Evolutionary conservation across 2,113 vertebrate genomes (phyloP), one percentile per base, ranked within the genome.

Genomic region (Lipotes vexillifer): DNA sequence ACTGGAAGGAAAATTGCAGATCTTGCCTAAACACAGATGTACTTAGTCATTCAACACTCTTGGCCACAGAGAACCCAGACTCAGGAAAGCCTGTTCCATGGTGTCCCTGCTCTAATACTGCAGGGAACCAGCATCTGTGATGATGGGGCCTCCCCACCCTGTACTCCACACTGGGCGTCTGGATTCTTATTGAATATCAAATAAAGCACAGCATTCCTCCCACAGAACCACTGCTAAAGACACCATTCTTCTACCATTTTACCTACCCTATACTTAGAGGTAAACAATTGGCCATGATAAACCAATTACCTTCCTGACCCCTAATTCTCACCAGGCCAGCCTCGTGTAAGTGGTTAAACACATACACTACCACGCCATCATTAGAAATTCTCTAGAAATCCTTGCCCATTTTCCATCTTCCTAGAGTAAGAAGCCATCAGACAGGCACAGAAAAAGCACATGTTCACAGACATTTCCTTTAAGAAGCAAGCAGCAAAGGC

Each of bases 91-190:
- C 68, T 13, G 77, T 49, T 31, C 57, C 9, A 1, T 14, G 0
- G 27, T 13, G 68, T 20, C 36, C 46, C n/a, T 33, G 44, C 82
- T 77, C 5, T 71, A 1, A 36, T 25, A 38, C 8, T 29, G 15
- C 68, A 14, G 5, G 14, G 27, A 77, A 55, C 68, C 6, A 36
- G 61, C 1, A 2, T 31, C 15, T 21, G 78, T 1, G 61, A 59
- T 0, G 36, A 2, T 7, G 29, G 10, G 7, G 15, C 10, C 9
- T 8, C 38, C 59, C 21, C 15, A 9, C 8, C 6, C 41, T 31
- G 25, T 10, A 20, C 31, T 18, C 81, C 15, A 23, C 52, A 2
- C 41, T 25, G 55, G 36, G 33, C 10, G 7, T n/a, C 80, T 84
- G 49, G 29, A 27, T n/a, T 96, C 83, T 92, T 46, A 15, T 17